Percentiles rank a stretch among this genome's conserved stretches.
phyloP scores from a whole-genome alignment of 2,888 invertebrate species.

The Tigriopus californicus region DNA sequence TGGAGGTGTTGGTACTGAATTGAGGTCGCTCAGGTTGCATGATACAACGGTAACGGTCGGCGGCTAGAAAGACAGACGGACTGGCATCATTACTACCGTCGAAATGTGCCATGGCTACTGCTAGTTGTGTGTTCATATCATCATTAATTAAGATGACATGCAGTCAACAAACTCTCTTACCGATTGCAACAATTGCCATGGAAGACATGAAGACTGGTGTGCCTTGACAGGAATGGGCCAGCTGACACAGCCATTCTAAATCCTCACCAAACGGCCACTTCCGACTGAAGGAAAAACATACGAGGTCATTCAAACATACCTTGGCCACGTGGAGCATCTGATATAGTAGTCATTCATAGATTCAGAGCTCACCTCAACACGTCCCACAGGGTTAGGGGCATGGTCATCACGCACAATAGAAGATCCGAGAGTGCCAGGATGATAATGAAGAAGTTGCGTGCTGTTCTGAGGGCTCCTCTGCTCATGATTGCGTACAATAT shows the following conservation, averaged over 20 bases:
- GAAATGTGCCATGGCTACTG: too few species aligned
- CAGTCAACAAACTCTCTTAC: not conserved
- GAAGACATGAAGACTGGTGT: slow-evolving; percentile 82
- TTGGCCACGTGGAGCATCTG: too few species aligned
- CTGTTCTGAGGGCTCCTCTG: slow-evolving; percentile 73
- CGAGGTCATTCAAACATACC: too few species aligned
- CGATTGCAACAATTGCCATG: slow-evolving; percentile 78
- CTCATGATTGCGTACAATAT: slow-evolving; percentile 61
- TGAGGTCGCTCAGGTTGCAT: slow-evolving; percentile 3
- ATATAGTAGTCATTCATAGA: too few species aligned
- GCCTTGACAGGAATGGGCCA: slow-evolving; percentile 37
- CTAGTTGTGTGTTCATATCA: too few species aligned
- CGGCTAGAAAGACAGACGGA: slow-evolving; percentile 1
- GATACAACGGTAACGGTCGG: not conserved
- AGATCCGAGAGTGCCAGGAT: slow-evolving; percentile 65
- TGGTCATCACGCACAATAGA: slow-evolving; percentile 66
- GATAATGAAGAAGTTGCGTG: slow-evolving; percentile 77
- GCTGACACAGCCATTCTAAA: not conserved
- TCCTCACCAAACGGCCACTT: slow-evolving; percentile 3
- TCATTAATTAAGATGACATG: too few species aligned
- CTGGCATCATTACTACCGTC: too few species aligned
- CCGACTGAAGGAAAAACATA: too few species aligned
- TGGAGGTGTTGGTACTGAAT: not conserved
- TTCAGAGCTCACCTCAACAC: slow-evolving; percentile 43
- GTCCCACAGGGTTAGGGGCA: slow-evolving; percentile 72